Percentiles rank a stretch among this genome's conserved stretches.
Conservation (phyloP, 2,888 invertebrate species). For the Ormyrus rosae region DNA sequence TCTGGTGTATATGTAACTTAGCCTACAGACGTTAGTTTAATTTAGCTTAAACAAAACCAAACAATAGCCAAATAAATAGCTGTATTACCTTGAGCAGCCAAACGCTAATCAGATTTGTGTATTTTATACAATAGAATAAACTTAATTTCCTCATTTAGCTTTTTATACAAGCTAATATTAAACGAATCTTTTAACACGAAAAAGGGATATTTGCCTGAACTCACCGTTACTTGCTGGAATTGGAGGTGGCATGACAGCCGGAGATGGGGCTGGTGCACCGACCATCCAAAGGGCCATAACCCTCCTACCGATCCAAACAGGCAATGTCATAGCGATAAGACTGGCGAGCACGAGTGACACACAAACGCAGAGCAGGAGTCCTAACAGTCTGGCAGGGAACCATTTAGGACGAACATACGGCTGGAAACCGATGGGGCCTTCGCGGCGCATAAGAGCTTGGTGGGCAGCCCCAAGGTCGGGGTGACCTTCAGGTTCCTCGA, state of each 20-base stretch:
- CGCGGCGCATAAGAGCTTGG: slow-evolving; percentile 91
- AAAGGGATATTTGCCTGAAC: slow-evolving; percentile 26
- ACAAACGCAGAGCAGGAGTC: slow-evolving; percentile 87
- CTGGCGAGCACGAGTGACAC: slow-evolving; percentile 90
- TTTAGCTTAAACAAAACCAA: too few relatives aligned
- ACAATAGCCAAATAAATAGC: too few relatives aligned
- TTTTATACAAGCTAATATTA: too few relatives aligned
- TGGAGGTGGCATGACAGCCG: slow-evolving; percentile 69
- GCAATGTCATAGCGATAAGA: slow-evolving; percentile 89
- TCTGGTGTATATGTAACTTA: too few relatives aligned
- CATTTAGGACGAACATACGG: slow-evolving; percentile 91
- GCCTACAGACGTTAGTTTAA: too few relatives aligned
- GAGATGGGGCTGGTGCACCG: slow-evolving; percentile 76
- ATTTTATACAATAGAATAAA: too few relatives aligned
- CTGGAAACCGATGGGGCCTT: slow-evolving; percentile 87
- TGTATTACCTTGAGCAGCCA: too few relatives aligned
- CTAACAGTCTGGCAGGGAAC: slow-evolving; percentile 84
- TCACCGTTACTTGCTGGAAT: slow-evolving; percentile 62
- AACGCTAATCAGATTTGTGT: too few relatives aligned
- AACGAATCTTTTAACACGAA: too few relatives aligned
- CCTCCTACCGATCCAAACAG: slow-evolving; percentile 92
- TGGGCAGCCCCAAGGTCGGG: slow-evolving; percentile 86
- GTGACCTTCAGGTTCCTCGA: slow-evolving; percentile 68
- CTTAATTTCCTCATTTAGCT: too few relatives aligned
- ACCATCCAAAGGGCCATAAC: slow-evolving; percentile 92